phyloP scores from a whole-genome alignment of 2,797 vertebrate species.

The Siniperca scherzeri region DNA sequence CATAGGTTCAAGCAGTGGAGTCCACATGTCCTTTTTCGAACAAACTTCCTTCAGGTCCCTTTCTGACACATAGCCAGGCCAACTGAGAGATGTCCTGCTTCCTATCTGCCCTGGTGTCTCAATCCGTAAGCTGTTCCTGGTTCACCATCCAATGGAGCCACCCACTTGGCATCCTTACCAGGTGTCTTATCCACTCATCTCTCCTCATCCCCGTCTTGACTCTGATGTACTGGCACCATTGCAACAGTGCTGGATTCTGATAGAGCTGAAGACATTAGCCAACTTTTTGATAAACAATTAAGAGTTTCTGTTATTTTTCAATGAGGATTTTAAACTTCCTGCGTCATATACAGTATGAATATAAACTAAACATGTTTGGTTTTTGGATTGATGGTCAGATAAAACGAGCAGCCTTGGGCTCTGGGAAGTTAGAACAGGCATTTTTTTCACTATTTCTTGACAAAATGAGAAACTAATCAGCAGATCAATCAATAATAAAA shows the following conservation, averaged over 20 bases:
- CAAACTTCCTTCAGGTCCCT: conserved; percentile 2
- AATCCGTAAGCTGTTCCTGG: conserved; percentile 6
- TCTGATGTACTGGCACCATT: background rate
- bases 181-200: background rate
- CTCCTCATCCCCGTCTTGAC: background rate
- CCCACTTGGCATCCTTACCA: background rate
- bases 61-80: conserved; percentile 14
- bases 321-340: background rate
- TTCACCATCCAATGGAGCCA: conserved; percentile 10
- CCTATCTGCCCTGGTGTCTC: background rate
- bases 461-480: background rate
- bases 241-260: background rate
- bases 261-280: no score
- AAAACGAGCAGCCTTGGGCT: no score
- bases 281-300: background rate
- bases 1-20: background rate
- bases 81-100: conserved; percentile 23
- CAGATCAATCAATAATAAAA: background rate
- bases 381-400: background rate
- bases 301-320: background rate
- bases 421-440: no score
- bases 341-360: background rate
- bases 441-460: background rate
- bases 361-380: background rate
- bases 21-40: background rate